Conservation (phyloP, 2,113 vertebrate species). For the Ciconia boyciana region DNA sequence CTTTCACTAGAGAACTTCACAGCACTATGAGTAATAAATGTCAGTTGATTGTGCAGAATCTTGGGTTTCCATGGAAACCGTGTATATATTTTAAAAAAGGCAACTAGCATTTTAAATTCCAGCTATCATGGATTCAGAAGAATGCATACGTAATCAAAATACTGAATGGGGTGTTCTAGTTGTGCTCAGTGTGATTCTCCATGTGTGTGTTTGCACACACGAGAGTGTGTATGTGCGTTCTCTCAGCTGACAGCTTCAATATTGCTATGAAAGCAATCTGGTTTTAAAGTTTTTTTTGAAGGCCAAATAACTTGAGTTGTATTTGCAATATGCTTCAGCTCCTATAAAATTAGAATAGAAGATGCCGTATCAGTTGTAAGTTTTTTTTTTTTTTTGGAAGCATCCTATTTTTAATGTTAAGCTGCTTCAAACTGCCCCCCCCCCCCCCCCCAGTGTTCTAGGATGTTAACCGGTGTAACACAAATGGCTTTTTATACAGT, state of each 20-base stretch:
- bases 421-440: conserved; percentile 54
- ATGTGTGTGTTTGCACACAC: conserved; percentile 4
- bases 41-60: conserved; percentile 38
- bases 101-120: conserved; percentile 49
- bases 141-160: neutral
- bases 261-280: conserved; percentile 55
- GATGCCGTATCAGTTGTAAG: conserved; percentile 51
- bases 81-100: neutral
- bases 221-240: neutral
- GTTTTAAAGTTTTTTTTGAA: conserved; percentile 45
- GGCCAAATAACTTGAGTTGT: conserved; percentile 49
- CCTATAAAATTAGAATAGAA: conserved; percentile 62
- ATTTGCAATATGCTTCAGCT: conserved; percentile 57
- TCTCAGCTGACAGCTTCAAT: conserved; percentile 19
- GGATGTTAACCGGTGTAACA: conserved; percentile 59
- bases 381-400: conserved; percentile 59
- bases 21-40: conserved; percentile 38
- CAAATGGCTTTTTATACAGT: conserved; percentile 62
- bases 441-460: neutral
- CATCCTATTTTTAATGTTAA: conserved; percentile 58
- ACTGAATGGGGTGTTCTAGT: conserved; percentile 21
- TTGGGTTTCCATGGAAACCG: conserved; percentile 30
- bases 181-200: conserved; percentile 16
- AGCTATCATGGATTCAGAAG: conserved; percentile 32
- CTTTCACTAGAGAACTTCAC: conserved; percentile 42